A percentile compares a stretch with the other conserved stretches of the same genome.
These are phyloP conservation scores for Okamejei kenojei DNA, from an alignment of 2,797 vertebrate species.

Conservation along the genomic window DNA sequence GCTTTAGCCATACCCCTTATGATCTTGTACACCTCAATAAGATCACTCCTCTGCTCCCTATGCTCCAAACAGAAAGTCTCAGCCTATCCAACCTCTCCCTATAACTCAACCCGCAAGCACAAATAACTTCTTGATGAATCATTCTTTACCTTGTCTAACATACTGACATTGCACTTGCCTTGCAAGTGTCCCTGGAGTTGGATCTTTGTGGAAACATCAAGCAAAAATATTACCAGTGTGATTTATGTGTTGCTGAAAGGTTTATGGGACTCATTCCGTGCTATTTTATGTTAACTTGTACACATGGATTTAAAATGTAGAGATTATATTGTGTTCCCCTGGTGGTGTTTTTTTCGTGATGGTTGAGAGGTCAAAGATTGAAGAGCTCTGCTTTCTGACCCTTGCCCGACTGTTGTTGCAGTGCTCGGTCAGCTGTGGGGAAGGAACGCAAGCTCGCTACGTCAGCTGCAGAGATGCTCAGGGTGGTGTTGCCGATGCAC, in stretches of 20 bases:
- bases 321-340: neutral
- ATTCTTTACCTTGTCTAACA: too few relatives aligned
- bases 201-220: neutral
- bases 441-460: constrained; percentile 76
- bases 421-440: constrained; percentile 90
- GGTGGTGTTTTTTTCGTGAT: neutral
- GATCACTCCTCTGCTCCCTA: too few relatives aligned
- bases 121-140: too few relatives aligned
- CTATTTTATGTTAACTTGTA: neutral
- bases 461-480: constrained; percentile 83
- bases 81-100: too few relatives aligned
- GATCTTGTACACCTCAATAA: too few relatives aligned
- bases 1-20: too few relatives aligned
- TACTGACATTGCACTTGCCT: too few relatives aligned
- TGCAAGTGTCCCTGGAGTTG: neutral
- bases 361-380: neutral
- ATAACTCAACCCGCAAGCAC: too few relatives aligned
- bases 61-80: too few relatives aligned
- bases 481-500: constrained; percentile 77
- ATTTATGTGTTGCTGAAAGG: neutral
- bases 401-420: constrained; percentile 48
- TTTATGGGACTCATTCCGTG: neutral
- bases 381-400: neutral
- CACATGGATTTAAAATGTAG: constrained; percentile 41
- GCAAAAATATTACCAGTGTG: neutral